phyloP scores from a whole-genome alignment of 1,140 invertebrate species.

The Elymnias hypermnestra region DNA sequence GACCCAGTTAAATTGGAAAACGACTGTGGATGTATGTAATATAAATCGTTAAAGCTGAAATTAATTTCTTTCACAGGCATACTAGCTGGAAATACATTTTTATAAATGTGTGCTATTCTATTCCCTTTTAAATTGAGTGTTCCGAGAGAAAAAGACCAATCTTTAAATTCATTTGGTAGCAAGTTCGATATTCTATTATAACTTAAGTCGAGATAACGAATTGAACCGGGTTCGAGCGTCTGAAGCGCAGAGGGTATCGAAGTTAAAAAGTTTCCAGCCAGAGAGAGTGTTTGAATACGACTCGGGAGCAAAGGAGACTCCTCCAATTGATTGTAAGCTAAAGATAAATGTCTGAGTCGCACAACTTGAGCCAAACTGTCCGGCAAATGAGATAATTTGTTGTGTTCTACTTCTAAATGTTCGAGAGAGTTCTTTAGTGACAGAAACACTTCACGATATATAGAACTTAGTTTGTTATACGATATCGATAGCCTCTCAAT shows the following conservation, averaged over 20 bases:
- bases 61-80: constrained; percentile 88
- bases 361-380: constrained; percentile 80
- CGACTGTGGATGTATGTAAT: constrained; percentile 84
- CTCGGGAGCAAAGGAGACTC: constrained; percentile 73
- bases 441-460: constrained; percentile 83
- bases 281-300: constrained; percentile 84
- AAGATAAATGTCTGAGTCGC: constrained; percentile 86
- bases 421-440: constrained; percentile 85
- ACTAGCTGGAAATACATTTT: constrained; percentile 82
- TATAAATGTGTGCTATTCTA: constrained; percentile 84
- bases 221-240: constrained; percentile 80
- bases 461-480: constrained; percentile 82
- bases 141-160: constrained; percentile 87
- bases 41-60: constrained; percentile 91
- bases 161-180: constrained; percentile 83
- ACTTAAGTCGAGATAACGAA: constrained; percentile 90
- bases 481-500: constrained; percentile 86
- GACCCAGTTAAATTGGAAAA: constrained; percentile 83
- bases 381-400: constrained; percentile 83
- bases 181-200: constrained; percentile 90
- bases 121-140: constrained; percentile 92
- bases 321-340: constrained; percentile 87
- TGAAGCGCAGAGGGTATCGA: constrained; percentile 82
- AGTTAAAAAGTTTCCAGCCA: constrained; percentile 87
- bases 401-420: constrained; percentile 89